Evolutionary conservation across 2,888 invertebrate genomes (phyloP).

Genomic region (Resseliella maxima): DNA sequence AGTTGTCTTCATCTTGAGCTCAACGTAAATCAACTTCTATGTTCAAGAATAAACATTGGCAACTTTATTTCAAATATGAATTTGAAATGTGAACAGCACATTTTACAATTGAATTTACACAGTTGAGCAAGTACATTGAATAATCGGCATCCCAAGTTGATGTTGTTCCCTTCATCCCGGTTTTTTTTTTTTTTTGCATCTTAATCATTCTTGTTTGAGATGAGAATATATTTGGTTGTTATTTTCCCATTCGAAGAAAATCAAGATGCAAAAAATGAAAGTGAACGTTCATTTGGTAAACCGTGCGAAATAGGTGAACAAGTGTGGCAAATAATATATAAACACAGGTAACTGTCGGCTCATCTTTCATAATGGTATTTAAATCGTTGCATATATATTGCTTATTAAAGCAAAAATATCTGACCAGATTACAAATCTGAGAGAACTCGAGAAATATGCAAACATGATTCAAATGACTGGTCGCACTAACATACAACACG

Average conservation of each 20-base stretch:
- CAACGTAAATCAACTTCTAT: background rate
- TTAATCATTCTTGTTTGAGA: background rate
- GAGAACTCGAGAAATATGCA: background rate
- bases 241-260: background rate
- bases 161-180: too few species aligned
- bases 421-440: slow-evolving; percentile 46
- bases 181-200: too few species aligned
- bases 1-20: background rate
- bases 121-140: too few species aligned
- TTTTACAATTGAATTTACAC: background rate
- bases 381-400: slow-evolving; percentile 51
- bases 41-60: background rate
- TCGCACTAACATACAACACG: background rate
- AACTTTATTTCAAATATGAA: slow-evolving; percentile 16
- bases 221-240: background rate
- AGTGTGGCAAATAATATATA: background rate
- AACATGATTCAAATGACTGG: background rate
- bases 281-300: background rate
- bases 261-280: background rate
- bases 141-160: too few species aligned
- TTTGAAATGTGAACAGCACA: background rate
- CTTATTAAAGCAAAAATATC: slow-evolving; percentile 44
- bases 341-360: background rate
- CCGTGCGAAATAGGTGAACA: slow-evolving; percentile 6
- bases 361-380: slow-evolving; percentile 45